A percentile compares a stretch with the other conserved stretches of the same genome.
Conservation (phyloP, 2,113 vertebrate genomes). For the Notothenia coriiceps region DNA sequence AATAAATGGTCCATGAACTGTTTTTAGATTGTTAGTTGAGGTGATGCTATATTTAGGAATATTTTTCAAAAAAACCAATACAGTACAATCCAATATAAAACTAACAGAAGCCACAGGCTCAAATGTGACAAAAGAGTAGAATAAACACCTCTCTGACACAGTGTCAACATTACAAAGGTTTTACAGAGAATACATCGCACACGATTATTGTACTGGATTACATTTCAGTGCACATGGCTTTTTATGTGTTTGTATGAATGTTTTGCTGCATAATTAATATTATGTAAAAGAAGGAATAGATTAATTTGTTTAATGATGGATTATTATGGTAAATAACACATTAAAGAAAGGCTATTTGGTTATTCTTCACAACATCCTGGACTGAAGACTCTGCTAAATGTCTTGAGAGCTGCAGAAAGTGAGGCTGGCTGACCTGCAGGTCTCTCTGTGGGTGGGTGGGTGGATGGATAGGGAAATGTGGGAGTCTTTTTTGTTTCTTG, state of each 20-base stretch:
- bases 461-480: constrained; percentile 52
- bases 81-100: background rate
- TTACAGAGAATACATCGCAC: background rate
- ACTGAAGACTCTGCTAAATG: constrained; percentile 24
- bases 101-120: background rate
- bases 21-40: background rate
- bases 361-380: constrained; percentile 2
- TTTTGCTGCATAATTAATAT: constrained; percentile 2
- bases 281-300: background rate
- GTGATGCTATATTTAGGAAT: background rate
- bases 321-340: background rate
- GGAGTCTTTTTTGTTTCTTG: constrained; percentile 48
- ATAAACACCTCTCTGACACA: background rate
- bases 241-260: background rate
- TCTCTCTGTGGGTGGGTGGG: constrained; percentile 58
- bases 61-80: background rate
- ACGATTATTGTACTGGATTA: background rate
- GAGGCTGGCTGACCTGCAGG: constrained; percentile 63
- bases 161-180: constrained; percentile 8
- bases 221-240: background rate
- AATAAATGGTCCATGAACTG: no score
- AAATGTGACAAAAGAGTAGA: background rate
- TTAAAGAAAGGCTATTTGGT: background rate
- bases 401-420: constrained; percentile 45
- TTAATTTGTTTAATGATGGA: background rate